These are phyloP conservation scores for Electrophaes corylata DNA, from an alignment of 2,888 invertebrate genomes.

Conservation along the genomic window DNA sequence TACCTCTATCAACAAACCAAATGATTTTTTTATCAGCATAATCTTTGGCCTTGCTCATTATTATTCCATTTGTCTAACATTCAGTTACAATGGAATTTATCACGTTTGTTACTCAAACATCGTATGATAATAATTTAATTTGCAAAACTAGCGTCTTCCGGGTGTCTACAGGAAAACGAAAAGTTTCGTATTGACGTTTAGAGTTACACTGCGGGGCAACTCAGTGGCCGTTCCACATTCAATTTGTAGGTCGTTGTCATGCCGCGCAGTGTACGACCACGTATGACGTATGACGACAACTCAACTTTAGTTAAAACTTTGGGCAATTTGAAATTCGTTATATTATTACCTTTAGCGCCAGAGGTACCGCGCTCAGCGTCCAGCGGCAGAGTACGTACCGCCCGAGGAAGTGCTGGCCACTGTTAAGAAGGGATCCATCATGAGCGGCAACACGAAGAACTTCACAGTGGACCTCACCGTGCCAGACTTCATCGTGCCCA, in stretches of 20 bases:
- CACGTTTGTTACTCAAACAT: background rate
- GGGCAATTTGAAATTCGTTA: background rate
- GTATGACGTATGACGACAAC: no score
- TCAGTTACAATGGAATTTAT: background rate
- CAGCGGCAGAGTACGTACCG: conserved; percentile 53
- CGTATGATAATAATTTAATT: background rate
- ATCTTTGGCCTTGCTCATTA: background rate
- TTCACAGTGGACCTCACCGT: conserved; percentile 50
- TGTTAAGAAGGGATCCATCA: conserved; percentile 50
- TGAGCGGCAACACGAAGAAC: conserved; percentile 45
- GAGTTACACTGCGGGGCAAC: no score
- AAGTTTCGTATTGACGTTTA: no score
- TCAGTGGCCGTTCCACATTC: no score
- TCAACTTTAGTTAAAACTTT: no score
- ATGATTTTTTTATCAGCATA: background rate
- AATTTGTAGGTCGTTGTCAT: no score
- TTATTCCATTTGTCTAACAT: background rate
- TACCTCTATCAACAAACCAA: background rate
- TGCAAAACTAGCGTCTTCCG: no score
- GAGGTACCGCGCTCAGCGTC: conserved; percentile 55
- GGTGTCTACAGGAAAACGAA: no score
- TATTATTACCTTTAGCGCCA: conserved; percentile 47
- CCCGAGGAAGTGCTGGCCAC: conserved; percentile 49
- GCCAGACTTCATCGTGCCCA: conserved; percentile 58
- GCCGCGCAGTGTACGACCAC: no score